Evolutionary conservation across 2,888 invertebrate species (phyloP).

Genomic region (Myathropa florea): DNA sequence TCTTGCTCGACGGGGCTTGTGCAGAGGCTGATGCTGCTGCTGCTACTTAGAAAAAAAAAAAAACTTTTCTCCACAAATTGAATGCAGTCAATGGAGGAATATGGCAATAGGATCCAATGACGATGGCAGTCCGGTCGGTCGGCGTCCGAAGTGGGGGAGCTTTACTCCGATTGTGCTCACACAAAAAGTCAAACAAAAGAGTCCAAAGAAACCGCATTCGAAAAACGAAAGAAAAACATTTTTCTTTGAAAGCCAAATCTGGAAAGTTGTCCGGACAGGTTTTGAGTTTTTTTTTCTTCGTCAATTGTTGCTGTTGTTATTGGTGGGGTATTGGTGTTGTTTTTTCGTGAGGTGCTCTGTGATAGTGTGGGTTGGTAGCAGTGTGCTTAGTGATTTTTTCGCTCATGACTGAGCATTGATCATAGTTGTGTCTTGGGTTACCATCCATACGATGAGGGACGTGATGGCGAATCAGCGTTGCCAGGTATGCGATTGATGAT

Average conservation of each 20-base stretch:
- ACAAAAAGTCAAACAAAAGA: constrained; percentile 67
- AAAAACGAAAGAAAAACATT: constrained; percentile 60
- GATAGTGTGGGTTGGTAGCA: constrained; percentile 28
- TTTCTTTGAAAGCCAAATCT: constrained; percentile 68
- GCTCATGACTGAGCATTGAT: constrained; percentile 46
- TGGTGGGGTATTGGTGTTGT: background rate
- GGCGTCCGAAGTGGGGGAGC: constrained; percentile 33
- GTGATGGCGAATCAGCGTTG: background rate
- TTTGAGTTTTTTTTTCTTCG: constrained; percentile 18
- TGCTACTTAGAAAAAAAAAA: constrained; percentile 26
- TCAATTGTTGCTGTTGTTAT: constrained; percentile 30
- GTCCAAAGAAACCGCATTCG: constrained; percentile 51
- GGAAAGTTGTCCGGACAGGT: constrained; percentile 70
- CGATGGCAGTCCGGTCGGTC: background rate
- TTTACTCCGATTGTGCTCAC: constrained; percentile 46
- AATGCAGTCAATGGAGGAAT: constrained; percentile 63
- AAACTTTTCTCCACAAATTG: constrained; percentile 57
- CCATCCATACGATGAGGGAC: background rate
- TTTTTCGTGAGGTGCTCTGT: constrained; percentile 12
- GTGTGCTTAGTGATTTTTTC: constrained; percentile 30
- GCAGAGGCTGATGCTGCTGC: constrained; percentile 14
- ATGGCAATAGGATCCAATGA: constrained; percentile 45
- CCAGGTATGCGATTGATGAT: background rate
- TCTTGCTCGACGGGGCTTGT: constrained; percentile 54
- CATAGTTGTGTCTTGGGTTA: constrained; percentile 31